Base-by-base conservation (phyloP, 2,888 invertebrate genomes). In the Anthrax anthrax region DNA sequence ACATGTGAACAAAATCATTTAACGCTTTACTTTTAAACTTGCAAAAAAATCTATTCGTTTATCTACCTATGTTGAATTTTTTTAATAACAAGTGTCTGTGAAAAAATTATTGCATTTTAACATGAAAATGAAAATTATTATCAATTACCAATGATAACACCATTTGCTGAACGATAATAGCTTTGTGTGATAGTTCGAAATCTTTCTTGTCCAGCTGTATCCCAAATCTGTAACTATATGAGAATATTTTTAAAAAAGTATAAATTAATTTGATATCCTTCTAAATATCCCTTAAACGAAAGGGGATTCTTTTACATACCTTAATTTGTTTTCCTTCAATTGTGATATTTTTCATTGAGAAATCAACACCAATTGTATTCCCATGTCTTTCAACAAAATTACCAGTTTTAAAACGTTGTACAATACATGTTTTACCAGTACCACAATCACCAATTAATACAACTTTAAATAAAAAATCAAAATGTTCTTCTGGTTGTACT, bases 161-260 rank as follows among this genome's bases (percentile, higher is more conserved):
- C 95, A 73, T 96, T 92, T 38, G 95, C 95, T 55, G 91, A 92
- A 61, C 96, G 80, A 70, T 95, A 96, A 65, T 95, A 95, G 65
- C 92, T 92, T 65, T 95, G 95, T 2, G 95, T 96, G 57, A 96
- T 95, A 6, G 95, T 95, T 50, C 95, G 79, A 70, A 96, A 95
- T 51, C 95, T 75, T 68, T 96, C 95, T 63, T 95, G 95, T 0
- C 95, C 95, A 46, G 95, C 94, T 12, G 94, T 95, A 70, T 95
- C 94, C 94, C 94, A 94, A 62, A 95, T 92, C 76, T 92, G 92
- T 40, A 69, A 50, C 64, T 67, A 51, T 17, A 50, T 36, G 43
- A 16, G 18, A 50, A 27, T 19, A 29, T 23, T 39, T 41, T 40
- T 44, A 43, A 46, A 43, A 47, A 42, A 18, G 19, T n/a, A n/a